Percentiles rank a stretch among this genome's conserved stretches.
phyloP scores from a whole-genome alignment of 2,888 invertebrate genomes.

The Atrina japonica region DNA sequence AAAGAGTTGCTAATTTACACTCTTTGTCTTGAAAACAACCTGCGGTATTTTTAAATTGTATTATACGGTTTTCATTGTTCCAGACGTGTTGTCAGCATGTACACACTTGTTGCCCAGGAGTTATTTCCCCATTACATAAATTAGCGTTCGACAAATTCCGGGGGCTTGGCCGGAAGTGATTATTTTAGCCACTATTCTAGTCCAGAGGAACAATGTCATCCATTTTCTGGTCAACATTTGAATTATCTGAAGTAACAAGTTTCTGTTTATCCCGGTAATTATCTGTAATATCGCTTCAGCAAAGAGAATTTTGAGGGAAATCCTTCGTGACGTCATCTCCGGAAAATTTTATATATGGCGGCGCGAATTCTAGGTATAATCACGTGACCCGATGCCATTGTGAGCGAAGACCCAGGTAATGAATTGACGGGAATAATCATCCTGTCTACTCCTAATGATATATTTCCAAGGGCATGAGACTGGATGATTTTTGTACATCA shows the following conservation, averaged over 20 bases:
- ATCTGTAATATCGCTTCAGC: neutral
- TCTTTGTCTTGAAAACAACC: too few species aligned
- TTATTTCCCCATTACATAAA: constrained; percentile 32
- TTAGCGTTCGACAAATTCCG: constrained; percentile 42
- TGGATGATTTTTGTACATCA: too few species aligned
- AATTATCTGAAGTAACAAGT: too few species aligned
- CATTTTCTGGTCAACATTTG: too few species aligned
- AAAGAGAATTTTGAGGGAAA: constrained; percentile 31
- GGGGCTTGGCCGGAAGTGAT: constrained; percentile 39
- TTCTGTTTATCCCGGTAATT: too few species aligned
- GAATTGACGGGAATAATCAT: constrained; percentile 7
- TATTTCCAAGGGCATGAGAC: too few species aligned
- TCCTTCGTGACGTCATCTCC: constrained; percentile 63
- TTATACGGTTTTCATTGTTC: neutral
- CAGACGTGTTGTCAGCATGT: constrained; percentile 20
- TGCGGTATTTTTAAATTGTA: too few species aligned
- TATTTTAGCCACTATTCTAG: neutral
- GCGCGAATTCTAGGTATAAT: constrained; percentile 71
- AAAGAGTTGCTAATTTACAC: too few species aligned
- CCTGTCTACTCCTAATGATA: neutral
- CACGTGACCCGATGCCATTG: constrained; percentile 76
- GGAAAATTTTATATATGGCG: constrained; percentile 70
- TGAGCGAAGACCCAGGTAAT: constrained; percentile 71
- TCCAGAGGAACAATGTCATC: neutral
- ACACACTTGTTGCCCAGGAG: constrained; percentile 35